These are phyloP conservation scores for Syndactyla subalaris DNA, from an alignment of 2,797 vertebrate species.

Conservation along the genomic window DNA sequence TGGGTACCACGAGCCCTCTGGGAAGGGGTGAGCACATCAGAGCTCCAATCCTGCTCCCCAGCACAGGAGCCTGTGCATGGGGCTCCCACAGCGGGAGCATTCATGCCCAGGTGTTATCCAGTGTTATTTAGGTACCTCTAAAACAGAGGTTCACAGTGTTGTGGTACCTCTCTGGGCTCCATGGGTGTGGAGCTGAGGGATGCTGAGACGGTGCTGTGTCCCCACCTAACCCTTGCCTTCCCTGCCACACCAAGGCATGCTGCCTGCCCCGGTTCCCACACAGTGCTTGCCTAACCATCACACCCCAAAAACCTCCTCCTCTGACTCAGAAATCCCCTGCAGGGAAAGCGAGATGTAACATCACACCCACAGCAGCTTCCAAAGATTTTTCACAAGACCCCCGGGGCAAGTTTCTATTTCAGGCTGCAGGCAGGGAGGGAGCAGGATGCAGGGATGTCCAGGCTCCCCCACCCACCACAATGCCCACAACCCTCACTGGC, in stretches of 20 bases:
- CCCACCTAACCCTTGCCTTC: background rate
- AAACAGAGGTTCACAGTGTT: fast-evolving
- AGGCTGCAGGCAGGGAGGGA: background rate
- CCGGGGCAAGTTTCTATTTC: fast-evolving
- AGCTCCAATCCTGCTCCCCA: background rate
- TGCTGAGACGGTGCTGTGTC: fast-evolving
- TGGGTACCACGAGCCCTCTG: fast-evolving
- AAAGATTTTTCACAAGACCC: background rate
- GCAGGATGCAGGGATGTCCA: background rate
- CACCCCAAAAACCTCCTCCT: fast-evolving
- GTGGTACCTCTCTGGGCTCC: background rate
- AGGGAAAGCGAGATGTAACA: background rate
- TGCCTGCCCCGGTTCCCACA: fast-evolving
- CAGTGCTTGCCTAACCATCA: background rate
- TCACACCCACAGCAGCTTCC: background rate
- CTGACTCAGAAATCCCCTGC: background rate
- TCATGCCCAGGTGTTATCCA: fast-evolving
- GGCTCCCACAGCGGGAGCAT: background rate
- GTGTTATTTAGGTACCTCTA: background rate
- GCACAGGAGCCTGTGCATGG: fast-evolving
- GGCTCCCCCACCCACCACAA: fast-evolving
- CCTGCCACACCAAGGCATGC: fast-evolving
- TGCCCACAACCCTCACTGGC: fast-evolving
- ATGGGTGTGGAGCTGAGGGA: background rate
- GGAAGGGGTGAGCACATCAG: background rate